Conservation (phyloP, 2,797 vertebrate genomes). For the Simalia tracyae region DNA sequence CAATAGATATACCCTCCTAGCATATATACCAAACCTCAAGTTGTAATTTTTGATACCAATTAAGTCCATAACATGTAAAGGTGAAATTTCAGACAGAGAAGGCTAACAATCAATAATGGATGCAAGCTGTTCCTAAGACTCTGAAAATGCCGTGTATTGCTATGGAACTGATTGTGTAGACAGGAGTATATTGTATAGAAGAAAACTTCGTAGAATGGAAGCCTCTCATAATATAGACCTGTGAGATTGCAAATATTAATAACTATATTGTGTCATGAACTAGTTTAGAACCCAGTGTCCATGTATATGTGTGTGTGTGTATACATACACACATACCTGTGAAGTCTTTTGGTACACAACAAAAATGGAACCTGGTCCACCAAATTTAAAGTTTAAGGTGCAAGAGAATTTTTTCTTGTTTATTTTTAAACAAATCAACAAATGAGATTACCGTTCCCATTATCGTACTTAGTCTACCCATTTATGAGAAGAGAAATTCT, state of each 20-base stretch:
- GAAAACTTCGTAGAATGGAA: neutral
- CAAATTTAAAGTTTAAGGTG: neutral
- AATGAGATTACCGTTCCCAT: neutral
- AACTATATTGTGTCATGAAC: neutral
- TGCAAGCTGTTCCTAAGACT: slow-evolving; percentile 23
- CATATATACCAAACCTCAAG: slow-evolving; percentile 32
- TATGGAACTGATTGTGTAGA: neutral
- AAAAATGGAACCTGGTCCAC: neutral
- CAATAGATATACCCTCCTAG: slow-evolving; percentile 37
- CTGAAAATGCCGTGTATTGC: slow-evolving; percentile 36
- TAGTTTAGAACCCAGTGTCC: too few species aligned
- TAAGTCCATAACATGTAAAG: slow-evolving; percentile 33
- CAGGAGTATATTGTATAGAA: neutral
- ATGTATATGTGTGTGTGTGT: too few species aligned
- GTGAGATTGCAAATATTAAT: neutral
- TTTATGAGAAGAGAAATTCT: neutral
- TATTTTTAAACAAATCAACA: neutral
- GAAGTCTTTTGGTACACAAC: neutral
- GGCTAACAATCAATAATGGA: slow-evolving; percentile 20
- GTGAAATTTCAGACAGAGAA: slow-evolving; percentile 32
- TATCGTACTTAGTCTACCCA: neutral
- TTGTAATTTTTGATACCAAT: slow-evolving; percentile 34
- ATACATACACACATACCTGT: neutral
- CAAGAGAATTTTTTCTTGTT: neutral
- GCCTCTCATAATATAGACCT: neutral